phyloP scores from a whole-genome alignment of 2,113 vertebrate species.

The Piprites chloris region DNA sequence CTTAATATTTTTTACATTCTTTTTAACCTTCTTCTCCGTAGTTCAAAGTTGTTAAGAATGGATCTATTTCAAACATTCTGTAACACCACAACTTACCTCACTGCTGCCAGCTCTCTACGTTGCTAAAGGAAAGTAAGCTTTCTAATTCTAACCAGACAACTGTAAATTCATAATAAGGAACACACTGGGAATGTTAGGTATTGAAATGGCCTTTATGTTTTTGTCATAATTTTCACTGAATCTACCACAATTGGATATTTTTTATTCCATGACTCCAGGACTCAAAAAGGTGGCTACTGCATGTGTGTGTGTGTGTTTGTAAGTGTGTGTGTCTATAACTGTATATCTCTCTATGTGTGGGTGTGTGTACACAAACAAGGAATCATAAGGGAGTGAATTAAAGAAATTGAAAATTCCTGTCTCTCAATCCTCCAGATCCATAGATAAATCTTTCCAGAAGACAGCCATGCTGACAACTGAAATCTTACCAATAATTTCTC shows the following conservation, averaged over 20 bases:
- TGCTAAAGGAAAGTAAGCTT: neutral
- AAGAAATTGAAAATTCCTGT: neutral
- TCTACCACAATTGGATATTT: neutral
- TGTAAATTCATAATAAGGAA: neutral
- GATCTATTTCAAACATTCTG: neutral
- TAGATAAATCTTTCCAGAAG: neutral
- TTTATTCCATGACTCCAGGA: neutral
- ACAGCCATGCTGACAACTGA: neutral
- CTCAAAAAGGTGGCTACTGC: neutral
- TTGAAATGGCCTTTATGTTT: neutral
- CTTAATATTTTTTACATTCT: neutral
- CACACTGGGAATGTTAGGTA: neutral
- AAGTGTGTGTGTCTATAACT: too few relatives aligned
- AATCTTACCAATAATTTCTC: neutral
- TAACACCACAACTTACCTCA: neutral
- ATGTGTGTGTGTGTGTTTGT: too few relatives aligned
- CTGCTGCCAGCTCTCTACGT: neutral
- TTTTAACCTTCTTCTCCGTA: neutral
- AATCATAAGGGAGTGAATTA: neutral
- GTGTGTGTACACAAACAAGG: neutral
- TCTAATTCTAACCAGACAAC: neutral
- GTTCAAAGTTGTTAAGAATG: neutral
- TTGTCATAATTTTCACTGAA: neutral
- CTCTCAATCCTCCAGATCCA: neutral
- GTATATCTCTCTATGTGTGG: neutral